A percentile compares a stretch with the other conserved stretches of the same genome.
These are phyloP conservation scores for Zenarchopterus dispar DNA, from an alignment of 2,797 vertebrate genomes.

Conservation along the genomic window DNA sequence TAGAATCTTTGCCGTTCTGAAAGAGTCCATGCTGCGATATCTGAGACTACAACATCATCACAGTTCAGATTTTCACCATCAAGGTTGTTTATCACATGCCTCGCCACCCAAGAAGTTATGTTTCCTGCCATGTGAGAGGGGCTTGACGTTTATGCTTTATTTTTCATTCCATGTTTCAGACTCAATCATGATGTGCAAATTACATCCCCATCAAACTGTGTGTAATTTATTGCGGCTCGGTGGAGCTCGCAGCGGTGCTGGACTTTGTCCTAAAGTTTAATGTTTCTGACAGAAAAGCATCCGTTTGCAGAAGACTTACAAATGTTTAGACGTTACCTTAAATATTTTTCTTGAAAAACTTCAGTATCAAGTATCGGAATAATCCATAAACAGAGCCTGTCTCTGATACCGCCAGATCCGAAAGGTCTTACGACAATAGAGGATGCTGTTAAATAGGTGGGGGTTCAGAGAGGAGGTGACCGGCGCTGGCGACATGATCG, in stretches of 20 bases:
- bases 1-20: slow-evolving; percentile 18
- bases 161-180: slow-evolving; percentile 65
- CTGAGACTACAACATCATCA: slow-evolving; percentile 58
- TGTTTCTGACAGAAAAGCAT: slow-evolving; percentile 67
- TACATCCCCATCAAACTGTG: slow-evolving; percentile 59
- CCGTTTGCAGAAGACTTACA: slow-evolving; percentile 52
- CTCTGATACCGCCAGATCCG: slow-evolving; percentile 1
- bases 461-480: slow-evolving; percentile 27
- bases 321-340: slow-evolving; percentile 54
- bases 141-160: slow-evolving; percentile 66
- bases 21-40: slow-evolving; percentile 48
- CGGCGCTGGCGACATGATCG: slow-evolving; percentile 35
- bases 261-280: slow-evolving; percentile 48
- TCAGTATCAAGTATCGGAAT: slow-evolving; percentile 19
- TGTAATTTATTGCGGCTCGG: slow-evolving; percentile 60
- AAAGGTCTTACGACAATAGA: slow-evolving; percentile 6
- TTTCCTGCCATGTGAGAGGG: slow-evolving; percentile 49
- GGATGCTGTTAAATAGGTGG: neutral
- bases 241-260: slow-evolving; percentile 32
- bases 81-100: slow-evolving; percentile 66
- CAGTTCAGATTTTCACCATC: slow-evolving; percentile 61
- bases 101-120: slow-evolving; percentile 70
- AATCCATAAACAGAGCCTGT: slow-evolving; percentile 11
- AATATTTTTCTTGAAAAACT: slow-evolving; percentile 61
- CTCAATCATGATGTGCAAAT: slow-evolving; percentile 66